Evolutionary conservation across 2,113 vertebrate genomes (phyloP).

Genomic region (Cyprinus carpio): DNA sequence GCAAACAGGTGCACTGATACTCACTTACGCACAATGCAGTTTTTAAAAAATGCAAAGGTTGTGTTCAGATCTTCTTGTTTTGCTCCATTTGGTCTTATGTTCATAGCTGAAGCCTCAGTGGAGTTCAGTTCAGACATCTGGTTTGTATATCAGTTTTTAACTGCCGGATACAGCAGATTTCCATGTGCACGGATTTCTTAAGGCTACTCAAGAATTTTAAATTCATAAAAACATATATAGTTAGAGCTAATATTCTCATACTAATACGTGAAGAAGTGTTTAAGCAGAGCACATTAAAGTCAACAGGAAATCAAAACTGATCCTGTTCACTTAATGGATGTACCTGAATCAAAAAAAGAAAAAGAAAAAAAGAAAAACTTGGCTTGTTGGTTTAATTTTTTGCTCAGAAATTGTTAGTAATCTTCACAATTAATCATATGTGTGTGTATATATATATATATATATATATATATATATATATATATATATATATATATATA

Average conservation of each 20-base stretch:
- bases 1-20: slow-evolving; percentile 40
- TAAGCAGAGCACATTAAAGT: not conserved
- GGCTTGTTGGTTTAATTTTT: not conserved
- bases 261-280: not conserved
- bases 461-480: no score
- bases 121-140: slow-evolving; percentile 70
- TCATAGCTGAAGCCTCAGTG: slow-evolving; percentile 29
- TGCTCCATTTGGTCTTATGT: slow-evolving; percentile 32
- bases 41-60: slow-evolving; percentile 26
- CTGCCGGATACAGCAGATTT: slow-evolving; percentile 72
- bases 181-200: slow-evolving; percentile 68
- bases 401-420: not conserved
- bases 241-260: slow-evolving; percentile 41
- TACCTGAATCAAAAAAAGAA: not conserved
- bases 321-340: not conserved
- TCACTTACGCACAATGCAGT: not conserved
- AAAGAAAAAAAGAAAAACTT: not conserved
- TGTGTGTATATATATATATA: no score
- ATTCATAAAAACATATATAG: slow-evolving; percentile 67
- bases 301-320: slow-evolving; percentile 3
- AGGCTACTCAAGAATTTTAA: slow-evolving; percentile 61
- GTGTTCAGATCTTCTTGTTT: not conserved
- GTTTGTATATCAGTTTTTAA: slow-evolving; percentile 71
- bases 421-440: no score
- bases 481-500: no score